phyloP scores from a whole-genome alignment of 2,888 invertebrate genomes.

The Prosapia bicincta region DNA sequence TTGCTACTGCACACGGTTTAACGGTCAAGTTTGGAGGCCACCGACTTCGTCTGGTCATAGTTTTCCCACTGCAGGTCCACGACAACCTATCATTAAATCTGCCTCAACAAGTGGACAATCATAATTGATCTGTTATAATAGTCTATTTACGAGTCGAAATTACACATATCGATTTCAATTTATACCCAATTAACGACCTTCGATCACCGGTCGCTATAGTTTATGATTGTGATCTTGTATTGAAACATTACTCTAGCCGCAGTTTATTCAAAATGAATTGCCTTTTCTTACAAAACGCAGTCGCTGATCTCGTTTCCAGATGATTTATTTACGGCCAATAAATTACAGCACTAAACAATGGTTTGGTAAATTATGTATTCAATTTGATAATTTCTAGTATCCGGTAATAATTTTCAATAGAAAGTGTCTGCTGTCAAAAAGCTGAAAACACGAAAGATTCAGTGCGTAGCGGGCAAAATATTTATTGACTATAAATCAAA shows the following conservation, averaged over 20 bases:
- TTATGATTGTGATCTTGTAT: neutral
- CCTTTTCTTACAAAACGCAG: neutral
- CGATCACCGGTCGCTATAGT: neutral
- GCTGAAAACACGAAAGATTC: no score
- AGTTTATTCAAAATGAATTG: neutral
- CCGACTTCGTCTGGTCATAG: neutral
- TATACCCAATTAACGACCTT: neutral
- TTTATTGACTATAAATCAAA: no score
- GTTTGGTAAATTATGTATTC: neutral
- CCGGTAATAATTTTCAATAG: neutral
- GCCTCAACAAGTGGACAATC: neutral
- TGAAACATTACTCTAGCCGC: neutral
- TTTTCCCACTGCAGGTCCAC: neutral
- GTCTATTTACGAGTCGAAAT: neutral
- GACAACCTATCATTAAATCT: neutral
- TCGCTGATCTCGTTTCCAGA: neutral
- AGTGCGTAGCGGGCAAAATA: no score
- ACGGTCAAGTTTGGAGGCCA: no score
- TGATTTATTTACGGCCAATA: neutral
- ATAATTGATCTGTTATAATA: conserved; percentile 2
- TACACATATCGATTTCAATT: neutral
- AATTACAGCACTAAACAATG: neutral
- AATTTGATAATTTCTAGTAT: neutral
- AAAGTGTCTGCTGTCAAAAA: neutral
- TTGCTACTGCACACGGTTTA: no score